Evolutionary conservation across 2,797 vertebrate species (phyloP), one percentile per base, ranked within the genome.

Genomic region (Sebastolobus altivelis): DNA sequence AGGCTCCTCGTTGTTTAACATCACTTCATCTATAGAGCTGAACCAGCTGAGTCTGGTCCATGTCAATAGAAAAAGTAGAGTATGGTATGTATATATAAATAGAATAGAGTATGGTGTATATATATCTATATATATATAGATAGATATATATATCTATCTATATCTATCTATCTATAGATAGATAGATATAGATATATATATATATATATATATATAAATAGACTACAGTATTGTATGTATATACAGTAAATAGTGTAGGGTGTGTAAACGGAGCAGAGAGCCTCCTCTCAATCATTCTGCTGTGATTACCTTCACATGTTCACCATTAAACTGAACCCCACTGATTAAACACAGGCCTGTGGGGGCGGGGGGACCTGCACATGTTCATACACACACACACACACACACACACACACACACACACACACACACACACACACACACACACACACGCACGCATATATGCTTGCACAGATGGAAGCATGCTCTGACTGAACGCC

Each of bases 291-390:
- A 69, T 86, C 83, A 72, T 63, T 4, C 3, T 2, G 49, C 49
- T 35, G 27, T 83, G 87, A 90, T 90, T 75, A 65, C 14, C 63
- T 56, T 74, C 89, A 92, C 79, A 86, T 92, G 86, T 80, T 67
- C 70, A 10, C 82, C 46, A 82, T 86, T 75, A 73, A 3, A 25
- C 0, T 2, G 55, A 78, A 14, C 69, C 52, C 55, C 46, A 49
- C 5, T 81, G 80, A 90, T 89, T 80, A 72, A 62, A 87, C 55
- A 8, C 87, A 86, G 78, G 14, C 59, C 16, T 43, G 54, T 46
- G 83, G 27, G 70, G 14, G 67, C 1, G 20, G 76, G 10, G 56
- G 0, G 29, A 25, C 6, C 2, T 8, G n/a, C 46, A 59, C 35
- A 66, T 46, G 61, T 0, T 18, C 3, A 37, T 14, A 27, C 62